phyloP scores from a whole-genome alignment of 2,888 invertebrate species.

The Tetrapedia diversipes region DNA sequence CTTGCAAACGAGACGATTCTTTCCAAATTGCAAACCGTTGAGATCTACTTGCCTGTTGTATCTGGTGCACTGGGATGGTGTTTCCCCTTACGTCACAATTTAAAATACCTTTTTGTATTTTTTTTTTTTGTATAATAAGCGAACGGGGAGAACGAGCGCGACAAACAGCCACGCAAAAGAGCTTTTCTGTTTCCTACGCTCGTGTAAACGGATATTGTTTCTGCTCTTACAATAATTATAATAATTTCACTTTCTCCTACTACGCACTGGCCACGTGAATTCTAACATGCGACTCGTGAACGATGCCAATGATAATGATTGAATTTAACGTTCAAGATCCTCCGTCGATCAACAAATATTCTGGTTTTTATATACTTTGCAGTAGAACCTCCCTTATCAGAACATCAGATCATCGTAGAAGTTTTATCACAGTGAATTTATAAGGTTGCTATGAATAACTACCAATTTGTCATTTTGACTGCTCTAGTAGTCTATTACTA shows the following conservation, averaged over 20 bases:
- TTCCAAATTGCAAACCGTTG: constrained; percentile 52
- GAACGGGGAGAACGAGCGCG: not conserved
- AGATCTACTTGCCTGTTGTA: constrained; percentile 54
- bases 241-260: constrained; percentile 5
- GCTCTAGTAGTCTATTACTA: no score
- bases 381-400: no score
- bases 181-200: constrained; percentile 11
- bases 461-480: no score
- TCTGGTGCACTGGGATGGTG: constrained; percentile 58
- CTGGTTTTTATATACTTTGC: no score
- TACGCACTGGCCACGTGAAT: not conserved
- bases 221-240: no score
- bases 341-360: not conserved
- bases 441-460: no score
- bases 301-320: not conserved
- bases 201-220: constrained; percentile 2
- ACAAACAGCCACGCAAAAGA: not conserved
- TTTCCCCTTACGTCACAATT: constrained; percentile 23
- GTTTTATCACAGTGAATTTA: no score
- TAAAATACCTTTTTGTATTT: constrained; percentile 12
- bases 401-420: no score
- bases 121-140: not conserved
- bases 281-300: constrained; percentile 5
- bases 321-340: not conserved
- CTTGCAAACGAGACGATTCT: constrained; percentile 30